Evolutionary conservation across 1,140 invertebrate species (phyloP), one percentile per base, ranked within the genome.

Genomic region (Pogonomyrmex californicus): DNA sequence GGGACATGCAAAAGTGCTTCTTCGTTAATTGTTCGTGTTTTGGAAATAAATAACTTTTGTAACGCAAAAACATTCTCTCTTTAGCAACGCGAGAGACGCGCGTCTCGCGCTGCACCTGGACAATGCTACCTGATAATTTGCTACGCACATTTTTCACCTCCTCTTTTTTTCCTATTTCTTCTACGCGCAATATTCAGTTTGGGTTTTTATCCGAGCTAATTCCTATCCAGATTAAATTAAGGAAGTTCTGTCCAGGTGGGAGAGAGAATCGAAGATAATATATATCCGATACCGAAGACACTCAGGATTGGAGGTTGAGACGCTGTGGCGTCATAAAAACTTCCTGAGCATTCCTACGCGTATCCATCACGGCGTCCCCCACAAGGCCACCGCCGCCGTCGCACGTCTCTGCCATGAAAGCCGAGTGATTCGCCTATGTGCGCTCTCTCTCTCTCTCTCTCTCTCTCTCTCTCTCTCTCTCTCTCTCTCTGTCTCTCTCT

Each of bases 291-390:
- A 44, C 62, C 76, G 63, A 14, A 79, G 76, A 41, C 76, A 79
- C 47, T 75, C 51, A 14, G 30, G 58, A 56, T 17, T 49, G 38
- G 47, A 68, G 49, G 77, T 70, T 41, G 38, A 66, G 65, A 81
- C n/a, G 77, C 77, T 30, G 65, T 36, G n/a, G 54, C 14, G 33
- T 81, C 41, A 44, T 41, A 81, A 81, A 81, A 81, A 81, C 63
- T 12, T 56, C 44, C 47, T 36, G 36, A 41, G 51, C 54, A 82
- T 82, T 73, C 54, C 79, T 73, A 30, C 79, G 54, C 44, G 68
- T 83, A 73, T 83, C 63, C 77, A 54, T 81, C 68, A 73, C 66
- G 41, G 9, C 68, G 54, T 73, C 73, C 56, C 56, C 54, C 77
- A 4, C 54, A 70, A 81, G 62, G n/a, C n/a, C n/a, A n/a, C n/a